These are phyloP conservation scores for Desmophyllum pertusum DNA, from an alignment of 92 coral and sea anemone genomes.

Conservation along the genomic window DNA sequence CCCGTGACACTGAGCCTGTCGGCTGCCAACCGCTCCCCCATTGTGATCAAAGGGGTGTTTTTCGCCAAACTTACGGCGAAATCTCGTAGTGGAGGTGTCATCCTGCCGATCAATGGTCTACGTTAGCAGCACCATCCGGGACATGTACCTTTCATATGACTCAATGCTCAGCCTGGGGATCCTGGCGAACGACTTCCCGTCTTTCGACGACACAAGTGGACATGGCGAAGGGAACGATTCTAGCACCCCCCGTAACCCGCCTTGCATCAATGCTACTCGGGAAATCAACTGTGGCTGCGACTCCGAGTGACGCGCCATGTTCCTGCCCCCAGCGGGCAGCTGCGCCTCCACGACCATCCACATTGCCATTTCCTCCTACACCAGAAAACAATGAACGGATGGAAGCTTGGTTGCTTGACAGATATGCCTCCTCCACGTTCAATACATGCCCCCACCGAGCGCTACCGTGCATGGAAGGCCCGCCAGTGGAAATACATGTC, in stretches of 20 bases:
- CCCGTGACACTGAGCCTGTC: conserved; percentile 55
- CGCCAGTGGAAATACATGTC: conserved; percentile 35
- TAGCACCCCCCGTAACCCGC: neutral
- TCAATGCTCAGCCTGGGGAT: conserved; percentile 47
- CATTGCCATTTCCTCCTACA: conserved; percentile 44
- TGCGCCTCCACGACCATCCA: conserved; percentile 30
- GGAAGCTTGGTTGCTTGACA: conserved; percentile 42
- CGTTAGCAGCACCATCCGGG: conserved; percentile 44
- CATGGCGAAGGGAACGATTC: neutral
- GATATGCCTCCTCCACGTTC: conserved; percentile 51
- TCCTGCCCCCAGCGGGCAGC: conserved; percentile 49
- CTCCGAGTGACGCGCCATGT: conserved; percentile 23
- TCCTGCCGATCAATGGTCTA: conserved; percentile 56
- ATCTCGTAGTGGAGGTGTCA: conserved; percentile 2
- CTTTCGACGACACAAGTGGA: neutral
- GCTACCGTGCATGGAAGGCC: conserved; percentile 42
- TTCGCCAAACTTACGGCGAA: conserved; percentile 37
- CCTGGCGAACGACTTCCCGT: conserved; percentile 15
- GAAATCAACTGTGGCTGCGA: conserved; percentile 31
- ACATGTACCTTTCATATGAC: conserved; percentile 49
- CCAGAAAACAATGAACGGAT: conserved; percentile 43
- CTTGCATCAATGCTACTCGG: conserved; percentile 29
- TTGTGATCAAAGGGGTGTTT: conserved; percentile 50
- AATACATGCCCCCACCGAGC: conserved; percentile 64
- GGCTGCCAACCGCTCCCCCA: conserved; percentile 52